Conservation (phyloP, 2,113 vertebrate species). For the Albula glossodonta region DNA sequence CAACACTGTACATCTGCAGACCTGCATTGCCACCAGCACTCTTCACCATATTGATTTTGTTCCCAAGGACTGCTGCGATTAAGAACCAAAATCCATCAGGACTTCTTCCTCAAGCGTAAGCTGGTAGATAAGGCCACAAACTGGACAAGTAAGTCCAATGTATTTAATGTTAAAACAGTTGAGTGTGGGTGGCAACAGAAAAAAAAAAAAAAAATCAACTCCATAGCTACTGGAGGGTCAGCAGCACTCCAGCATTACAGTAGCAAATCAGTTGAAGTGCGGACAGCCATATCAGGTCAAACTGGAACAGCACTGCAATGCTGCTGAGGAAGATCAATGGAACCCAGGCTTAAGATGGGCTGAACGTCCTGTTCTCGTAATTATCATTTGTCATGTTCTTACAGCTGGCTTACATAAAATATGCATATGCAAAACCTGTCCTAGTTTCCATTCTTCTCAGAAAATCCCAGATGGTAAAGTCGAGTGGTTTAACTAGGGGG, state of each 20-base stretch:
- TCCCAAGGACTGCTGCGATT: too few species aligned
- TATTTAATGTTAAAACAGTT: neutral
- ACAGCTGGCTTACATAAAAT: constrained; percentile 7
- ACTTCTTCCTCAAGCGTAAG: neutral
- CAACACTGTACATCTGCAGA: too few species aligned
- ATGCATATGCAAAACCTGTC: constrained; percentile 42
- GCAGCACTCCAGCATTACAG: neutral
- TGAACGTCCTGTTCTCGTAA: neutral
- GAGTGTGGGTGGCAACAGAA: neutral
- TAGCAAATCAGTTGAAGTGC: neutral
- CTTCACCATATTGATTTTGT: neutral
- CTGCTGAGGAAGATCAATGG: too few species aligned
- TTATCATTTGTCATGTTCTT: neutral
- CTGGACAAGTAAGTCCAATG: neutral
- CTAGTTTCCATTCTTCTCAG: constrained; percentile 29
- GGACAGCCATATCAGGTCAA: neutral
- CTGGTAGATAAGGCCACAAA: neutral
- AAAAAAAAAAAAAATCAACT: too few species aligned
- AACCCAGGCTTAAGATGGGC: neutral
- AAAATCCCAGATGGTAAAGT: constrained; percentile 19
- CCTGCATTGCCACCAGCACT: neutral
- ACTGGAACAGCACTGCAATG: neutral
- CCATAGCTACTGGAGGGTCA: neutral
- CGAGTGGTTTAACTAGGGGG: constrained; percentile 16
- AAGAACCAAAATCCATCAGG: too few species aligned